Percentiles rank a stretch among this genome's conserved stretches.
phyloP scores from a whole-genome alignment of 2,113 vertebrate genomes.

The Amblyopsis rosae region DNA sequence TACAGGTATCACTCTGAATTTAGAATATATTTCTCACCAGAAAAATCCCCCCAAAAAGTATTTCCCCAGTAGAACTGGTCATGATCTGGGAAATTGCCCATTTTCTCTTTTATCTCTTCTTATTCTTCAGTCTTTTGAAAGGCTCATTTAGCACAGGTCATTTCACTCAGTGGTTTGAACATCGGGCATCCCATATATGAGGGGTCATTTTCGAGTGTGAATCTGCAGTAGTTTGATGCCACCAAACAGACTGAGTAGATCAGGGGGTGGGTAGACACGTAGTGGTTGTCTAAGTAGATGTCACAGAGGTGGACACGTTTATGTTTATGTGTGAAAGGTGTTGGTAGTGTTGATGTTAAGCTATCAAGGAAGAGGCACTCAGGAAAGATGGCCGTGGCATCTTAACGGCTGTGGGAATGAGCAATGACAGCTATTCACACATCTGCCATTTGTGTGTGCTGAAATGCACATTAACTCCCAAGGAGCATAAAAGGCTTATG shows the following conservation, averaged over 20 bases:
- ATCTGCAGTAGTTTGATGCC: slow-evolving; percentile 29
- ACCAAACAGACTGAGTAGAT: slow-evolving; percentile 20
- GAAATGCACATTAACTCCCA: slow-evolving; percentile 40
- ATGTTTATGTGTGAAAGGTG: slow-evolving; percentile 22
- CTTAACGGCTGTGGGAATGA: slow-evolving; percentile 28
- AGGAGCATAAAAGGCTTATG: slow-evolving; percentile 8
- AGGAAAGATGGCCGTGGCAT: slow-evolving; percentile 24
- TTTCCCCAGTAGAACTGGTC: no score
- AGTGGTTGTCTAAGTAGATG: slow-evolving; percentile 35
- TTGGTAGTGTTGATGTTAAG: slow-evolving; percentile 45
- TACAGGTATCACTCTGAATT: no score
- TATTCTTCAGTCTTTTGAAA: not conserved
- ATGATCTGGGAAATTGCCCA: no score
- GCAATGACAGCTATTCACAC: slow-evolving; percentile 48
- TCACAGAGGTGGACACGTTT: slow-evolving; percentile 38
- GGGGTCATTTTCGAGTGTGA: slow-evolving; percentile 37
- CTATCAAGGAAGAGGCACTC: slow-evolving; percentile 38
- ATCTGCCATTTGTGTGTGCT: slow-evolving; percentile 29
- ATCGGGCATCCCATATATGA: no score
- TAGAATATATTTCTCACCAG: no score
- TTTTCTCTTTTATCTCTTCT: slow-evolving; percentile 6
- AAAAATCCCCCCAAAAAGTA: no score
- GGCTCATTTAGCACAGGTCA: slow-evolving; percentile 36
- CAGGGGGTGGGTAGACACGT: slow-evolving; percentile 4
- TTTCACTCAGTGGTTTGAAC: slow-evolving; percentile 3